Base-by-base conservation (phyloP, 1,140 invertebrate species). In the Eufriesea mexicana region DNA sequence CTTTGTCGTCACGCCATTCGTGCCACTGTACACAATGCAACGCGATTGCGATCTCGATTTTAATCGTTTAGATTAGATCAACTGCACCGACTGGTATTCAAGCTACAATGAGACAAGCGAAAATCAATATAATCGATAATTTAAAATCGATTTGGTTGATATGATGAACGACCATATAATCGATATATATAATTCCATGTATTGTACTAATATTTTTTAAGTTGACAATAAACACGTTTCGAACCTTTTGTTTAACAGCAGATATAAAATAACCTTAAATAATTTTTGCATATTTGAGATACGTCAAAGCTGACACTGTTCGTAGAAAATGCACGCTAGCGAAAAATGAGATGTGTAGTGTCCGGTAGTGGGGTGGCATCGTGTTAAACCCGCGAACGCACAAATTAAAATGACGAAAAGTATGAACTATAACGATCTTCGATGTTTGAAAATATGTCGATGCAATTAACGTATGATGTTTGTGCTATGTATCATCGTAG, bases 291-390 rank as follows among this genome's bases (percentile, higher is more conserved):
- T 12, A 20, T 51, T 59, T 2, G 42, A n/a, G 28, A 10, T 42
- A 51, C 42, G 20, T 20, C 9, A 28, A 45, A 6, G 23, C 25
- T n/a, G 9, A 47, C 18, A 2, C 23, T 71, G 8, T 18, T 12
- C 12, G 55, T 23, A 66, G 61, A 87, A 77, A 87, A 82, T 86
- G 84, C 86, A 81, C 20, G 71, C 62, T 85, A 49, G 88, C 67
- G 86, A 89, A 89, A 89, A 86, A 89, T 86, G 86, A 89, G 88
- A 85, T 86, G 80, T 76, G 28, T 28, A 28, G 64, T 78, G 74
- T 66, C 49, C 18, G 42, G 35, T 74, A n/a, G 74, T 62, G 74
- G 73, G 66, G 72, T 45, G 7, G 35, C 35, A 51, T 57, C 80
- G 54, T 2, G 47, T 82, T 54, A 51, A 68, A 77, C 72, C 64